Conservation (phyloP, 2,888 invertebrate genomes). For the Cryptocheilus praepositus region DNA sequence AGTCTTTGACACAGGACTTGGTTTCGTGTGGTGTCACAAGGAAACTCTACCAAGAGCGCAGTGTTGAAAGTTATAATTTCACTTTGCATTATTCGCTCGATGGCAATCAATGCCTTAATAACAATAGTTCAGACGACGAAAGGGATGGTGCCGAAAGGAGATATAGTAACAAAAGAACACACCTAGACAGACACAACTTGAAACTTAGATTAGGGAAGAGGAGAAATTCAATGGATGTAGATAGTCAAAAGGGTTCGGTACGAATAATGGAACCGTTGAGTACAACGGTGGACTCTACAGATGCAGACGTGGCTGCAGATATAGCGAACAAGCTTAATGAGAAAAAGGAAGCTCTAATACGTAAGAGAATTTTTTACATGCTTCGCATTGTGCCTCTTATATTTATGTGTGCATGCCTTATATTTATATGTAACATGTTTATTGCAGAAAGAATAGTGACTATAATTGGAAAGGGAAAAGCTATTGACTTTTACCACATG, state of each 20-base stretch:
- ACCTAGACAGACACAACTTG: slow-evolving; percentile 78
- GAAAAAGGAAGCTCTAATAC: slow-evolving; percentile 83
- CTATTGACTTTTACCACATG: slow-evolving; percentile 85
- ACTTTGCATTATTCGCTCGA: slow-evolving; percentile 74
- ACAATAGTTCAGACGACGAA: slow-evolving; percentile 79
- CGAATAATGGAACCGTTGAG: slow-evolving; percentile 79
- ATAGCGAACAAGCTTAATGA: slow-evolving; percentile 85
- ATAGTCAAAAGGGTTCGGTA: slow-evolving; percentile 77
- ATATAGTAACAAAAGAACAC: slow-evolving; percentile 78
- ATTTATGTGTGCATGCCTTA: slow-evolving; percentile 2
- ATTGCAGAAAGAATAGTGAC: slow-evolving; percentile 83
- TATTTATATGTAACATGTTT: slow-evolving; percentile 29
- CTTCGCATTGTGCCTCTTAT: too few species aligned
- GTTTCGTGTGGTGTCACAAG: slow-evolving; percentile 85
- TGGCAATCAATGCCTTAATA: slow-evolving; percentile 45
- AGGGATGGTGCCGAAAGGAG: slow-evolving; percentile 64
- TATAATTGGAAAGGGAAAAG: slow-evolving; percentile 83
- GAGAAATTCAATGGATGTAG: slow-evolving; percentile 74
- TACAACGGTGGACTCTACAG: slow-evolving; percentile 76
- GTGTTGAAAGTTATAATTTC: slow-evolving; percentile 87
- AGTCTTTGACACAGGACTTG: slow-evolving; percentile 86
- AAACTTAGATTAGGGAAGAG: slow-evolving; percentile 78
- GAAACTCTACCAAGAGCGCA: slow-evolving; percentile 79
- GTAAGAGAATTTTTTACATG: slow-evolving; percentile 77
- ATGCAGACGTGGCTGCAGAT: slow-evolving; percentile 81